Base-by-base conservation (phyloP, 37 sponge, comb jelly and placozoan species). In the Tethya wilhelma region DNA sequence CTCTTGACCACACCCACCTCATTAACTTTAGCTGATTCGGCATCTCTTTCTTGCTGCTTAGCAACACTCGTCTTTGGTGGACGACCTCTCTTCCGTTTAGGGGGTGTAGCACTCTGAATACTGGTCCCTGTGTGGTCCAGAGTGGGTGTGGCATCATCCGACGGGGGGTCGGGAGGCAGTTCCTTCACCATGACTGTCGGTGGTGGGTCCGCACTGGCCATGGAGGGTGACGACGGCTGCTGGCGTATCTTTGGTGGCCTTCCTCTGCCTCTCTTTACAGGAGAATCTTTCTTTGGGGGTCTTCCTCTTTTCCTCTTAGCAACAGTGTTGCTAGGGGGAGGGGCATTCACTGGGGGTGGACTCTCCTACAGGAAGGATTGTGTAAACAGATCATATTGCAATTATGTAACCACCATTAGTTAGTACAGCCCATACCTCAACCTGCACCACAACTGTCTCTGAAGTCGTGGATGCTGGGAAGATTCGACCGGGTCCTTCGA, bases 221-320 rank as follows among this genome's bases (percentile, higher is more conserved):
- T n/a, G n/a, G n/a, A n/a, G n/a, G n/a, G n/a, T n/a, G n/a, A n/a
- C n/a, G n/a, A n/a, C n/a, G n/a, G n/a, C n/a, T n/a, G n/a, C n/a
- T n/a, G n/a, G n/a, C 1, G 41, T 69, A 20, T 1, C 4, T 1
- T 69, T 39, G 32, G 19, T 34, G 71, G 71, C 4, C 46, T 43
- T 23, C 36, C 25, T 6, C 7, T 19, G 7, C 17, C 17, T 11
- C 26, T 31, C 17, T 40, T 5, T 30, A 17, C 32, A 20, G 56
- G 56, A 20, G 56, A 11, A 9, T 53, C 31, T 2, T 53, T 19
- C 73, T 72, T 72, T 34, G 14, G 45, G 30, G 73, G 73, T 25
- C 73, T 29, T 3, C 73, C 73, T 49, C 73, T 41, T 33, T 72
- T 72, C 56, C 30, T 72, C 34, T 46, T 46, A 28, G 36, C 1